A percentile compares a stretch with the other conserved stretches of the same genome.
Conservation (phyloP, 2,797 vertebrate species). For the Cyclura pinguis region DNA sequence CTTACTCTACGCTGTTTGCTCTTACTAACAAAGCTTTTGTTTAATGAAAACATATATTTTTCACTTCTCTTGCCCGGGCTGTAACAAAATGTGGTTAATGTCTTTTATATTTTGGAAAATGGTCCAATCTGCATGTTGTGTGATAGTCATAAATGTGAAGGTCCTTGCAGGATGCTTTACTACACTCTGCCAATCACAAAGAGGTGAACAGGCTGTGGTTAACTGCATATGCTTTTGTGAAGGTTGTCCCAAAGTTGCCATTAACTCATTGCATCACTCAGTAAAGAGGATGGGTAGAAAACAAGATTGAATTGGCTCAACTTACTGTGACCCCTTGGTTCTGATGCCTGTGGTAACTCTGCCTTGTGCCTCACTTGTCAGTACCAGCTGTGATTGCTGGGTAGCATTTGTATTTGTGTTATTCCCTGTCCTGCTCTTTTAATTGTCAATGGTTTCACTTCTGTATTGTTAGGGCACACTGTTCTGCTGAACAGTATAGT, state of each 20-base stretch:
- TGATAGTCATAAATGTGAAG: neutral
- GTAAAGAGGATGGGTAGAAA: neutral
- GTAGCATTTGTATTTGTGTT: neutral
- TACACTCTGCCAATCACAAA: neutral
- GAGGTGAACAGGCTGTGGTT: neutral
- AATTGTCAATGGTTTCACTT: neutral
- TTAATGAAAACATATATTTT: neutral
- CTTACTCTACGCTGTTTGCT: neutral
- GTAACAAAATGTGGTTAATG: neutral
- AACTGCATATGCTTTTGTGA: neutral
- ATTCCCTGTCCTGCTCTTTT: neutral
- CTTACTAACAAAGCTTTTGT: neutral
- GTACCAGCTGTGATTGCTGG: neutral
- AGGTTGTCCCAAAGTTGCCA: conserved; percentile 1
- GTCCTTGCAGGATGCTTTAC: neutral
- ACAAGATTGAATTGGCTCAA: neutral
- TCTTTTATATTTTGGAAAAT: neutral
- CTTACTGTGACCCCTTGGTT: neutral
- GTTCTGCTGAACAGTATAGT: neutral
- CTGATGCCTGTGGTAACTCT: neutral
- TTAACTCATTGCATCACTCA: neutral
- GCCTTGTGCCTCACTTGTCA: neutral
- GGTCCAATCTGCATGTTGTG: neutral
- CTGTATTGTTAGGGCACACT: neutral
- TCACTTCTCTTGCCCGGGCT: neutral